phyloP scores from a whole-genome alignment of 2,888 invertebrate genomes.

The Polymixis flavicincta region DNA sequence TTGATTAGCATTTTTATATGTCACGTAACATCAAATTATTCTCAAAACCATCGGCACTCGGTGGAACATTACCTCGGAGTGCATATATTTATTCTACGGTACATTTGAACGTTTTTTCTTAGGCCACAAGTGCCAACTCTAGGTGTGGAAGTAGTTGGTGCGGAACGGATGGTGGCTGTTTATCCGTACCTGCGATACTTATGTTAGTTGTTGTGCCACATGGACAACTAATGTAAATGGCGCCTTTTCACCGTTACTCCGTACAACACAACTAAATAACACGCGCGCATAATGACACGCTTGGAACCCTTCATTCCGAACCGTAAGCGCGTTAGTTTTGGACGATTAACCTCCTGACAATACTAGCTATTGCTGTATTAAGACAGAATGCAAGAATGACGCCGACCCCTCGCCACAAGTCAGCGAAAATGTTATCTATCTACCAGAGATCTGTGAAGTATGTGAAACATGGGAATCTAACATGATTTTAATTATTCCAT shows the following conservation, averaged over 20 bases:
- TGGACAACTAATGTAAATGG: slow-evolving; percentile 81
- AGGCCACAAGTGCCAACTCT: slow-evolving; percentile 49
- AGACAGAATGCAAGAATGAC: slow-evolving; percentile 38
- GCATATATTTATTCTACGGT: slow-evolving; percentile 45
- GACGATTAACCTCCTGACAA: slow-evolving; percentile 74
- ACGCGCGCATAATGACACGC: slow-evolving; percentile 81
- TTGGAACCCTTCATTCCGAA: slow-evolving; percentile 75
- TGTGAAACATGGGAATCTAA: background rate
- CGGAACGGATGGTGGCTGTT: slow-evolving; percentile 71
- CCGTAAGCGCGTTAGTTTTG: slow-evolving; percentile 74
- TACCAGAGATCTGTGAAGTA: background rate
- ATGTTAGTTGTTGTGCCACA: slow-evolving; percentile 74
- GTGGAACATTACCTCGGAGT: slow-evolving; percentile 24
- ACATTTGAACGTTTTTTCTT: slow-evolving; percentile 52
- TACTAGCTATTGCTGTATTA: slow-evolving; percentile 54
- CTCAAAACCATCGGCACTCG: slow-evolving; percentile 31
- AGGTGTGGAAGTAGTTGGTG: slow-evolving; percentile 64
- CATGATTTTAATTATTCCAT: background rate
- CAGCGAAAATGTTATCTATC: background rate
- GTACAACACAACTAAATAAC: slow-evolving; percentile 81
- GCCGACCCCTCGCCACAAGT: background rate
- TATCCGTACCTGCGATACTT: slow-evolving; percentile 67
- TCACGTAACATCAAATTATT: slow-evolving; percentile 36
- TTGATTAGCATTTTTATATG: slow-evolving; percentile 35
- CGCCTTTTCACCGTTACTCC: slow-evolving; percentile 83